Conservation (phyloP, 2,113 vertebrate genomes). For the Grammomys surdaster region DNA sequence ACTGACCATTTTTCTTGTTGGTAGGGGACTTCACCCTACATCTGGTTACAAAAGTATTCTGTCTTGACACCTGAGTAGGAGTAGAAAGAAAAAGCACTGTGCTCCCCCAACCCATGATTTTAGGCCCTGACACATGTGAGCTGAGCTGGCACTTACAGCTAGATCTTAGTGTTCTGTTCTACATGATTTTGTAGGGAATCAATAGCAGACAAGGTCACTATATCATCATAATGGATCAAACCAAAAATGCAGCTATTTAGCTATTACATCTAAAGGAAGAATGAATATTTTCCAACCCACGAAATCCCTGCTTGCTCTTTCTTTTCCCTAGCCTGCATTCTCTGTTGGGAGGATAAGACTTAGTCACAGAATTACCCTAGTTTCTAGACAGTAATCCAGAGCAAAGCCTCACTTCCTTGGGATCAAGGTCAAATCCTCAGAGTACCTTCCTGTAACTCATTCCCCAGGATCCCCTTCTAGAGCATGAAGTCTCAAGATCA, state of each 20-base stretch:
- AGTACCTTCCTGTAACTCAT: neutral
- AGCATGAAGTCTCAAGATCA: neutral
- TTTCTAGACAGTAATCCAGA: constrained; percentile 24
- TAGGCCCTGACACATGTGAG: neutral
- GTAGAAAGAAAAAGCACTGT: neutral
- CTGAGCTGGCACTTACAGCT: neutral
- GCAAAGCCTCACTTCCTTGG: neutral
- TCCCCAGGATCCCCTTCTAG: neutral
- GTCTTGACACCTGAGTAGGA: neutral
- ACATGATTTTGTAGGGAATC: neutral
- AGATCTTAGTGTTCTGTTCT: neutral
- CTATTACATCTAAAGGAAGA: neutral
- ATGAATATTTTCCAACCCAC: neutral
- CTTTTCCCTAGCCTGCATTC: neutral
- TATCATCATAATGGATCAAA: neutral
- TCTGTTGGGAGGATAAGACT: neutral
- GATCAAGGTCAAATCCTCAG: neutral
- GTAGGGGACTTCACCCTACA: too few relatives aligned
- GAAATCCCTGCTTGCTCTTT: neutral
- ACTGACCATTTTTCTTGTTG: neutral
- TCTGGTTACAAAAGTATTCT: neutral
- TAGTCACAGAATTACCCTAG: neutral
- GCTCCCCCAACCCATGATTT: neutral
- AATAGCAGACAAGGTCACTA: neutral
- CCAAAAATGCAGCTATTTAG: neutral